Conservation (phyloP, 2,797 vertebrate genomes). For the Alauda arvensis region DNA sequence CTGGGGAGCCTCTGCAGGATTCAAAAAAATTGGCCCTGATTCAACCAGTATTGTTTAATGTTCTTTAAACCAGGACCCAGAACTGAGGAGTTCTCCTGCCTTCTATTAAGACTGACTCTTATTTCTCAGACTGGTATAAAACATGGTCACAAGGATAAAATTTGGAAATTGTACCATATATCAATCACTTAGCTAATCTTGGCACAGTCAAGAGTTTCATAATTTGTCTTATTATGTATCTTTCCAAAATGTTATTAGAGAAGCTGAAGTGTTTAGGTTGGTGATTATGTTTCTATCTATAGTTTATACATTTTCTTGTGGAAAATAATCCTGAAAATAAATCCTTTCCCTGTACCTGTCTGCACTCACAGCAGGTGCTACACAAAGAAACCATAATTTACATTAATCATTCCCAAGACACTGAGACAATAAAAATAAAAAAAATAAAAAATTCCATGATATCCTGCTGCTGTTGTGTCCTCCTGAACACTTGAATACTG, state of each 20-base stretch:
- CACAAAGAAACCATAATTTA: neutral
- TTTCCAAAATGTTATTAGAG: neutral
- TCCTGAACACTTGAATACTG: neutral
- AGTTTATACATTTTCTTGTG: neutral
- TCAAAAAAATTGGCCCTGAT: neutral
- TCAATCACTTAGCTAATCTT: neutral
- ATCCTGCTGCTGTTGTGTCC: neutral
- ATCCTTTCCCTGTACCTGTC: neutral
- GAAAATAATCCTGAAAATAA: neutral
- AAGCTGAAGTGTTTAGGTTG: neutral
- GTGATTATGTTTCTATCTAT: neutral
- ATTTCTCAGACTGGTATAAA: neutral
- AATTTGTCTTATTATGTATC: neutral
- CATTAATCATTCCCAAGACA: neutral
- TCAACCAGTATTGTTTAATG: neutral
- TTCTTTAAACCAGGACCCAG: neutral
- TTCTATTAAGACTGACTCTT: neutral
- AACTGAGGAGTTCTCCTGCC: neutral
- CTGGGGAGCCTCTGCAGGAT: neutral
- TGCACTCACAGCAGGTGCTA: neutral
- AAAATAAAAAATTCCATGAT: neutral
- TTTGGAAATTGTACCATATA: neutral
- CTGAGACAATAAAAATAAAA: neutral
- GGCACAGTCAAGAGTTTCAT: neutral
- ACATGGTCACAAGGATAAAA: neutral